Conservation (phyloP, 2,113 vertebrate genomes). For the Eptesicus fuscus region DNA sequence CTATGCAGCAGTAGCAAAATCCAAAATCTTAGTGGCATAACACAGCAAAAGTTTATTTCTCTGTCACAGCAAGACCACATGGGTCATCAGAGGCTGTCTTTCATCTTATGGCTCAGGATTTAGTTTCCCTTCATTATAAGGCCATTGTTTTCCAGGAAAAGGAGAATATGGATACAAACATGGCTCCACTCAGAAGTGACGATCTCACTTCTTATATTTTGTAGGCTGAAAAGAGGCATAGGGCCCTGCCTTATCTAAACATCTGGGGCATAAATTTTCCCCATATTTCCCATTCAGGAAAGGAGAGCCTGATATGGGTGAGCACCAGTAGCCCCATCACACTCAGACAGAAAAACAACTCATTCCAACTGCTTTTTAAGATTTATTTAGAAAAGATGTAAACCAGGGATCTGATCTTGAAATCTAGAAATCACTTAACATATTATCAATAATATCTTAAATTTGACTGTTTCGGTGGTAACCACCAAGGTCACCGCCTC, state of each 20-base stretch:
- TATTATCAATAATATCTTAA: background rate
- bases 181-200: background rate
- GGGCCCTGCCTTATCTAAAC: background rate
- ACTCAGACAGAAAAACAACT: background rate
- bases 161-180: background rate
- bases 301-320: background rate
- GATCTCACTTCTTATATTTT: background rate
- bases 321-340: background rate
- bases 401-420: background rate
- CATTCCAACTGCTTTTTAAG: background rate
- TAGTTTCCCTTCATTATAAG: background rate
- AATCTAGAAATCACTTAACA: background rate
- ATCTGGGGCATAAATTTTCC: background rate
- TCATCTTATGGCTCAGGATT: background rate
- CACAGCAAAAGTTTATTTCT: background rate
- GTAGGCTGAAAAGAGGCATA: background rate
- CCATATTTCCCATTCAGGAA: background rate
- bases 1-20: background rate
- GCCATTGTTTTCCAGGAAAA: background rate
- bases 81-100: background rate
- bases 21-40: background rate
- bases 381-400: slow-evolving; percentile 5
- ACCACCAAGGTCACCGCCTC: background rate
- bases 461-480: background rate
- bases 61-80: background rate